A percentile compares a stretch with the other conserved stretches of the same genome.
phyloP scores from a whole-genome alignment of 2,888 invertebrate genomes.

The Camptogramma bilineatum region DNA sequence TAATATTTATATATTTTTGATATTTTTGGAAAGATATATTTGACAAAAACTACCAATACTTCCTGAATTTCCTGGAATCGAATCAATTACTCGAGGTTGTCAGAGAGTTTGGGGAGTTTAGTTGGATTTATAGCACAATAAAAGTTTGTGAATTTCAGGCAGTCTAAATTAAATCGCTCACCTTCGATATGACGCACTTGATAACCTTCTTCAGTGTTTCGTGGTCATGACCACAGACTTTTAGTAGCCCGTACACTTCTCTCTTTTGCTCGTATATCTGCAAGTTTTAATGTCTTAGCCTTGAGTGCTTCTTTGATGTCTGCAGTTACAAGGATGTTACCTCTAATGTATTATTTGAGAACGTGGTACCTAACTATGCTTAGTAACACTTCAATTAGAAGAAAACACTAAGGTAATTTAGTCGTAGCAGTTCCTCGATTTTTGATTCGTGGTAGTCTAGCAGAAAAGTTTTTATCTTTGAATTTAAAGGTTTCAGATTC shows the following conservation, averaged over 20 bases:
- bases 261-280: slow-evolving; percentile 71
- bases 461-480: no score
- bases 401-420: neutral
- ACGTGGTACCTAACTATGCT: neutral
- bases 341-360: slow-evolving; percentile 11
- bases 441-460: no score
- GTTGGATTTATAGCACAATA: slow-evolving; percentile 2
- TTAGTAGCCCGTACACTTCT: slow-evolving; percentile 69
- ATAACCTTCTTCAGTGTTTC: slow-evolving; percentile 78
- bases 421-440: no score
- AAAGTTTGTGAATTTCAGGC: slow-evolving; percentile 3
- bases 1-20: neutral
- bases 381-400: neutral
- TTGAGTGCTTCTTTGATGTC: slow-evolving; percentile 36
- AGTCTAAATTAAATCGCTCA: slow-evolving; percentile 43
- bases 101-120: neutral
- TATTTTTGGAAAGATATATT: neutral
- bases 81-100: neutral
- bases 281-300: slow-evolving; percentile 48
- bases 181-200: slow-evolving; percentile 81
- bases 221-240: slow-evolving; percentile 78
- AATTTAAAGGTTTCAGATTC: no score
- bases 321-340: slow-evolving; percentile 24
- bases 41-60: neutral
- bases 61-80: neutral